Conservation (phyloP, 2,888 invertebrate species). For the Spilarctia lutea region DNA sequence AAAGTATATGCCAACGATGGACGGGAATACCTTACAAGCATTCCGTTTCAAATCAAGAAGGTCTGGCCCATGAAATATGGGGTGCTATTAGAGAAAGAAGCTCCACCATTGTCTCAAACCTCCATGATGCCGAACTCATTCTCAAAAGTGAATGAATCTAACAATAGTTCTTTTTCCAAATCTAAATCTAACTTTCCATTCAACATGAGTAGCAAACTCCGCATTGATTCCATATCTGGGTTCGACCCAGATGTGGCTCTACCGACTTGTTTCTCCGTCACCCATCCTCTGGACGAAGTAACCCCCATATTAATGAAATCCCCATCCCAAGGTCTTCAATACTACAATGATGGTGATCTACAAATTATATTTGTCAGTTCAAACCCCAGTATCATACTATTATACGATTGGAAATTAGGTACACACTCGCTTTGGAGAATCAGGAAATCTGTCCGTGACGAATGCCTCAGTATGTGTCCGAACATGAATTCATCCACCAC, state of each 20-base stretch:
- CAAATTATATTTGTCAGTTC: slow-evolving; percentile 92
- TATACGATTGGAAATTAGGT: slow-evolving; percentile 92
- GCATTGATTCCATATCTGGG: slow-evolving; percentile 72
- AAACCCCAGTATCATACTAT: slow-evolving; percentile 92
- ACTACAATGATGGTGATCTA: slow-evolving; percentile 88
- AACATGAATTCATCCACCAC: slow-evolving; percentile 78
- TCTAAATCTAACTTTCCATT: slow-evolving; percentile 64
- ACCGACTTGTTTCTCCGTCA: slow-evolving; percentile 94
- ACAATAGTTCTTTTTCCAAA: slow-evolving; percentile 72
- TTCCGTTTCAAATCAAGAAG: slow-evolving; percentile 93
- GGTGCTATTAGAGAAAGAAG: slow-evolving; percentile 92
- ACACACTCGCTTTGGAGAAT: slow-evolving; percentile 94
- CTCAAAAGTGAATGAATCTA: slow-evolving; percentile 73
- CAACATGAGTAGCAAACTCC: slow-evolving; percentile 75
- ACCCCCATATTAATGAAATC: slow-evolving; percentile 93
- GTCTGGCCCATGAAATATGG: slow-evolving; percentile 96
- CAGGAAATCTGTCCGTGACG: slow-evolving; percentile 91
- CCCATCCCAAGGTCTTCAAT: slow-evolving; percentile 84
- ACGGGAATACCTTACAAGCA: slow-evolving; percentile 92
- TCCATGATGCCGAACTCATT: slow-evolving; percentile 72
- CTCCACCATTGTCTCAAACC: slow-evolving; percentile 69
- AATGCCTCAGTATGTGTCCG: slow-evolving; percentile 88
- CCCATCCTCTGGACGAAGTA: slow-evolving; percentile 96
- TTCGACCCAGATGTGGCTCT: slow-evolving; percentile 85
- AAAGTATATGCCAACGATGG: slow-evolving; percentile 93